Base-by-base conservation (phyloP, 1,140 invertebrate genomes). In the Bombus difficillimus region DNA sequence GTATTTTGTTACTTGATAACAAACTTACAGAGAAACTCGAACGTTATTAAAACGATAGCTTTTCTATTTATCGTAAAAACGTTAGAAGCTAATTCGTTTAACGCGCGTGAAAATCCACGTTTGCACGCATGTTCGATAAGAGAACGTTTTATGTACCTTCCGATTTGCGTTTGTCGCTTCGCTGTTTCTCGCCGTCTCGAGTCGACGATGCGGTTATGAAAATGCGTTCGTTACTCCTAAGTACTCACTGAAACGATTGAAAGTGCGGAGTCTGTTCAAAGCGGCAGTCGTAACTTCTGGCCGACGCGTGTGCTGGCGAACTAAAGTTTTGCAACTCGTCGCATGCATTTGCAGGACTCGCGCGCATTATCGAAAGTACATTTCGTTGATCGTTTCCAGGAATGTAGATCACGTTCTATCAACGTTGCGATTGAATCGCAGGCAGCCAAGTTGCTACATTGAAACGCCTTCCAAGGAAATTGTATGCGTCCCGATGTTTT, bases 351-450 rank as follows among this genome's bases (percentile, higher is more conserved):
- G n/a, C 53, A 79, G 66, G n/a, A 34, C 5, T 15, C n/a, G 76
- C 13, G 39, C 53, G 0, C 39, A 79, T 84, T 84, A 84, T 79
- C 76, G 82, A 41, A 78, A 79, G 82, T 79, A 69, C 82, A 84
- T 84, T 43, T 59, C 37, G 32, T 6, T 47, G 82, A 83, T 88
- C 69, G 75, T n/a, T 5, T 10, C 0, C 5, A 28, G 39, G 62
- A 37, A 62, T 72, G 37, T 78, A 79, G 34, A 15, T 41, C 10
- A 41, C 28, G 4, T 57, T 66, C 28, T 18, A 15, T 18, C 12
- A 41, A 72, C 47, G 25, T 39, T 12, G 12, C 86, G 13, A 64
- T 53, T 79, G 59, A 37, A 77, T 86, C 59, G 9, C 41, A 53
- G 73, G 34, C 32, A 43, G n/a, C 12, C 34, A 13, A 41, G 25